Evolutionary conservation across 2,113 vertebrate genomes (phyloP).

Genomic region (Buteo buteo): DNA sequence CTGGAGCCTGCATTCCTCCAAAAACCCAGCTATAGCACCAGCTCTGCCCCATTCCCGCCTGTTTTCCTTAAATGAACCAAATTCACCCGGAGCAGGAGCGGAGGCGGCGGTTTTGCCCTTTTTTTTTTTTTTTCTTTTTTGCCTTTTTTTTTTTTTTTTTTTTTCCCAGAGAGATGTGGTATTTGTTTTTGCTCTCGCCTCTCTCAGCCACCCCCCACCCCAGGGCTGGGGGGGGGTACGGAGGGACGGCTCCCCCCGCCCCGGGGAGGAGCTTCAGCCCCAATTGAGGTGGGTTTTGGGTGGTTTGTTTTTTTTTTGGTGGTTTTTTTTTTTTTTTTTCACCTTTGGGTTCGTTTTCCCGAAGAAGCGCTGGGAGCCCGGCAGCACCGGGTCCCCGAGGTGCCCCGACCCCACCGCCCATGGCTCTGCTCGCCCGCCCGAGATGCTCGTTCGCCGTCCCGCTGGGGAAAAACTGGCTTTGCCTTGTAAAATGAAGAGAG

Average conservation of each 20-base stretch:
- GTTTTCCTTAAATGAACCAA: background rate
- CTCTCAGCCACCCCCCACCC: too few species aligned
- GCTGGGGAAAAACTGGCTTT: background rate
- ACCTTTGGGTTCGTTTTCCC: background rate
- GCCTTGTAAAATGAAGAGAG: background rate
- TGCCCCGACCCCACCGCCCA: background rate
- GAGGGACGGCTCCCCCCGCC: constrained; percentile 39
- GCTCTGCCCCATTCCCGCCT: background rate
- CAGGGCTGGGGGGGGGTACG: background rate
- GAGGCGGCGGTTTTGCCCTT: background rate
- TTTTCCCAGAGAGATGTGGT: background rate
- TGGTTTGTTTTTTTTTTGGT: too few species aligned
- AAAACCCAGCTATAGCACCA: background rate
- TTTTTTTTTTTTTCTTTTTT: background rate
- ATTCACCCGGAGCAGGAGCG: background rate
- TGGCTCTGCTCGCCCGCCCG: constrained; percentile 5
- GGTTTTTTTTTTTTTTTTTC: background rate
- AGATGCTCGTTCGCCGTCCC: background rate
- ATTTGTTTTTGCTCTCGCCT: background rate
- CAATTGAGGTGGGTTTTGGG: background rate
- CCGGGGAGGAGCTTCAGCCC: background rate
- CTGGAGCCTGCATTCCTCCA: constrained; percentile 42
- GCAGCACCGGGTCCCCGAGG: background rate
- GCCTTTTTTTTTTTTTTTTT: too few species aligned
- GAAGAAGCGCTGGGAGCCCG: background rate